Conservation (phyloP, 2,797 vertebrate genomes). For the Sebastes hopkinsi region DNA sequence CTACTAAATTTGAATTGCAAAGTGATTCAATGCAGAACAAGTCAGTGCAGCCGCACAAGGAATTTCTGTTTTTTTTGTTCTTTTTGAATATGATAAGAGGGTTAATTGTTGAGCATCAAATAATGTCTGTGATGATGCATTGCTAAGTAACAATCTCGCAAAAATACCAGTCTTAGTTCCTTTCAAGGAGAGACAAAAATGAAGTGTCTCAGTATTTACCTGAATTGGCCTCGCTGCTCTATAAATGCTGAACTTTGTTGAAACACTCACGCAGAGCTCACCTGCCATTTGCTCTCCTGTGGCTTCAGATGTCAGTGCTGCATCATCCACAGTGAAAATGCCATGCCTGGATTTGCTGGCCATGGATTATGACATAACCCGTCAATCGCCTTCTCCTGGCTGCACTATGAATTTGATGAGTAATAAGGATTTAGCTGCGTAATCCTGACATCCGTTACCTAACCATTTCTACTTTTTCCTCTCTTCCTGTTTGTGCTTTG, state of each 20-base stretch:
- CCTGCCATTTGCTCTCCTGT: neutral
- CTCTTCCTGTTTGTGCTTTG: slow-evolving; percentile 31
- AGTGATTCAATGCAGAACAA: neutral
- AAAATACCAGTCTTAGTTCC: neutral
- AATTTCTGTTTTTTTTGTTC: neutral
- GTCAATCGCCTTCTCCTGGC: slow-evolving; percentile 34
- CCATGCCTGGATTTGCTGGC: slow-evolving; percentile 28
- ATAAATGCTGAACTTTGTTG: neutral
- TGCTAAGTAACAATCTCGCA: neutral
- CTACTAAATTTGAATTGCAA: neutral
- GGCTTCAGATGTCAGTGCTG: neutral
- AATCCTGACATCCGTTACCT: slow-evolving; percentile 69
- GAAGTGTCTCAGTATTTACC: neutral
- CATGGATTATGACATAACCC: slow-evolving; percentile 71
- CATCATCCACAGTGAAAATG: slow-evolving; percentile 6
- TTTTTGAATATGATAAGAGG: neutral
- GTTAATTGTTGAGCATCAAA: neutral
- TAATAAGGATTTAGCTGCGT: slow-evolving; percentile 59
- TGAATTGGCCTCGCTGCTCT: neutral
- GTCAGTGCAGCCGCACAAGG: neutral
- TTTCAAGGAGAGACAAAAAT: neutral
- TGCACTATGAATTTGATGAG: slow-evolving; percentile 53
- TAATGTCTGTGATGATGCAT: neutral
- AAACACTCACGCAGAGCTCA: neutral
- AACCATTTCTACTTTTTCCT: slow-evolving; percentile 54